Evolutionary conservation across 1,140 invertebrate species (phyloP).

Genomic region (Diachasmimorpha longicaudata): DNA sequence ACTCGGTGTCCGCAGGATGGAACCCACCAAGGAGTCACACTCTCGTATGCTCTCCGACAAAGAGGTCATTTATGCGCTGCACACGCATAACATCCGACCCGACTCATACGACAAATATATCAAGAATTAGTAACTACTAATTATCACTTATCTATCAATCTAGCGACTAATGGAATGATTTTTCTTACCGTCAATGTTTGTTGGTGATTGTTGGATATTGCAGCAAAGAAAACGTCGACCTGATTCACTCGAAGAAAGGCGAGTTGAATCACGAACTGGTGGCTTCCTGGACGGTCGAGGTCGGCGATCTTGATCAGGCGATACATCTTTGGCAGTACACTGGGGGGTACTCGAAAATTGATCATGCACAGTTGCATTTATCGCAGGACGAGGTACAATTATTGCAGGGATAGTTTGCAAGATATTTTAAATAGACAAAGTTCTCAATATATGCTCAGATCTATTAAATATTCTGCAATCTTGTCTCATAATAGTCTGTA

Average conservation of each 20-base stretch:
- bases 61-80: constrained; percentile 91
- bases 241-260: constrained; percentile 76
- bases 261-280: constrained; percentile 77
- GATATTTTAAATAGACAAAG: too few species aligned
- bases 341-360: constrained; percentile 89
- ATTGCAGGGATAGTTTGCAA: constrained; percentile 16
- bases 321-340: constrained; percentile 94
- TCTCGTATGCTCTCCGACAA: constrained; percentile 94
- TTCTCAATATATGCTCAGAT: background rate
- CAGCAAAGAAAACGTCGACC: constrained; percentile 82
- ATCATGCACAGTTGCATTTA: constrained; percentile 77
- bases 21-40: constrained; percentile 94
- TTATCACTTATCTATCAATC: constrained; percentile 23
- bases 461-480: background rate
- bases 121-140: constrained; percentile 86
- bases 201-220: background rate
- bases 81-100: constrained; percentile 92
- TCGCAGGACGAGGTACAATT: constrained; percentile 72
- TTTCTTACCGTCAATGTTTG: background rate
- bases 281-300: constrained; percentile 87
- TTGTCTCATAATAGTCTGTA: background rate
- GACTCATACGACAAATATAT: constrained; percentile 86
- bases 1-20: constrained; percentile 86
- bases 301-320: constrained; percentile 97
- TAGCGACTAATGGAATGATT: constrained; percentile 11